Evolutionary conservation across 2,888 invertebrate species (phyloP).

Genomic region (Zaprionus obscuricornis): DNA sequence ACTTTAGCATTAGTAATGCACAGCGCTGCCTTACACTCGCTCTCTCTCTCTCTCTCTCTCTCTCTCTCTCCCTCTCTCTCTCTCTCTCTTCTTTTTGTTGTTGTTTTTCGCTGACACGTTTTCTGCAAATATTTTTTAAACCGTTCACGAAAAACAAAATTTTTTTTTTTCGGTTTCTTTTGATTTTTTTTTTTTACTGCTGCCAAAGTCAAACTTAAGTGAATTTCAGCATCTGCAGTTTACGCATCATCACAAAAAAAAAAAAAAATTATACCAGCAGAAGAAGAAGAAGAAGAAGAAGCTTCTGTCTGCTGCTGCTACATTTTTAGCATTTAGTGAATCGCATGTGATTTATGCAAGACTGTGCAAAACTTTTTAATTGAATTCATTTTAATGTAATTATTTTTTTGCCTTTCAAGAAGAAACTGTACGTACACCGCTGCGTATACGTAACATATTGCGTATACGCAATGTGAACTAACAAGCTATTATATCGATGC

Average conservation of each 20-base stretch:
- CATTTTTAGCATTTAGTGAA: no score
- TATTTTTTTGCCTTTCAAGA: no score
- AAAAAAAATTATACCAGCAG: no score
- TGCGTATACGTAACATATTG: constrained; percentile 24
- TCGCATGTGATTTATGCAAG: constrained; percentile 65
- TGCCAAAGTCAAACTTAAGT: constrained; percentile 53
- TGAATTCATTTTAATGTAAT: constrained; percentile 70
- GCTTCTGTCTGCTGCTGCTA: no score
- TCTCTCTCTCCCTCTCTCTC: constrained; percentile 1
- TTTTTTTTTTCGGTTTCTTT: constrained; percentile 55
- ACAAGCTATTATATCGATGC: constrained; percentile 39
- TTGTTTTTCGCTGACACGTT: constrained; percentile 53
- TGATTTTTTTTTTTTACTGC: constrained; percentile 58
- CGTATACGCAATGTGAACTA: constrained; percentile 53
- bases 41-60: neutral
- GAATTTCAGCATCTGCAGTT: constrained; percentile 67
- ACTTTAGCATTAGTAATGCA: constrained; percentile 64
- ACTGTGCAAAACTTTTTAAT: constrained; percentile 69
- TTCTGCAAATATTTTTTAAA: constrained; percentile 59
- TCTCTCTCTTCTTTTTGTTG: no score
- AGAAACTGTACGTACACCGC: constrained; percentile 32
- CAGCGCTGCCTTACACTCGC: neutral
- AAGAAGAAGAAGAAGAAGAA: no score
- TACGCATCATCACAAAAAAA: constrained; percentile 46
- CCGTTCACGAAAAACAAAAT: constrained; percentile 44